A percentile compares a stretch with the other conserved stretches of the same genome.
phyloP scores from a whole-genome alignment of 1,140 invertebrate genomes.

The Helicoverpa armigera region DNA sequence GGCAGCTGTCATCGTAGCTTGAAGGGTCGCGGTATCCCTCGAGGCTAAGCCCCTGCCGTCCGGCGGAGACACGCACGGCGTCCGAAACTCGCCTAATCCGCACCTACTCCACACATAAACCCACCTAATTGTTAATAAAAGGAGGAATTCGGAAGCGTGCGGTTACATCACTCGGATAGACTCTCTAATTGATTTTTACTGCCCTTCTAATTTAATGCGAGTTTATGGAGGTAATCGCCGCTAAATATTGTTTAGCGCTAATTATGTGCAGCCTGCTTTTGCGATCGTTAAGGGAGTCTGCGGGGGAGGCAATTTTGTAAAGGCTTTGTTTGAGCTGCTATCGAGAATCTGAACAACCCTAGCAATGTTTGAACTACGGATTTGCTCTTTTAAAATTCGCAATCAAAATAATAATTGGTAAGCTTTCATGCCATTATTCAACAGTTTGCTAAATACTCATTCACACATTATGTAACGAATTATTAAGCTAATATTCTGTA shows the following conservation, averaged over 20 bases:
- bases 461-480: background rate
- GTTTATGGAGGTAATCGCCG: slow-evolving; percentile 67
- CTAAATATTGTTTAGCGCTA: slow-evolving; percentile 75
- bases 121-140: slow-evolving; percentile 86
- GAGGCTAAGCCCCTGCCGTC: slow-evolving; percentile 75
- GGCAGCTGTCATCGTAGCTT: slow-evolving; percentile 78
- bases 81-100: slow-evolving; percentile 75
- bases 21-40: slow-evolving; percentile 77
- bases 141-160: slow-evolving; percentile 76
- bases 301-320: slow-evolving; percentile 46
- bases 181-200: slow-evolving; percentile 83
- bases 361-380: background rate
- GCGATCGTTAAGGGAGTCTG: slow-evolving; percentile 55
- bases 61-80: slow-evolving; percentile 75
- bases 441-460: background rate
- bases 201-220: slow-evolving; percentile 65
- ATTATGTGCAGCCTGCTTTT: slow-evolving; percentile 65
- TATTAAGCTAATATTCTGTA: background rate
- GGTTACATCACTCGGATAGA: slow-evolving; percentile 75
- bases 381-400: background rate
- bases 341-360: slow-evolving; percentile 33
- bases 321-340: slow-evolving; percentile 43
- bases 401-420: background rate
- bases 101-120: slow-evolving; percentile 82
- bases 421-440: background rate